Percentiles rank a stretch among this genome's conserved stretches.
Evolutionary conservation across 35 echinoderm and acorn worm genomes (phyloP).

Genomic region (Holothuria glaberrima): DNA sequence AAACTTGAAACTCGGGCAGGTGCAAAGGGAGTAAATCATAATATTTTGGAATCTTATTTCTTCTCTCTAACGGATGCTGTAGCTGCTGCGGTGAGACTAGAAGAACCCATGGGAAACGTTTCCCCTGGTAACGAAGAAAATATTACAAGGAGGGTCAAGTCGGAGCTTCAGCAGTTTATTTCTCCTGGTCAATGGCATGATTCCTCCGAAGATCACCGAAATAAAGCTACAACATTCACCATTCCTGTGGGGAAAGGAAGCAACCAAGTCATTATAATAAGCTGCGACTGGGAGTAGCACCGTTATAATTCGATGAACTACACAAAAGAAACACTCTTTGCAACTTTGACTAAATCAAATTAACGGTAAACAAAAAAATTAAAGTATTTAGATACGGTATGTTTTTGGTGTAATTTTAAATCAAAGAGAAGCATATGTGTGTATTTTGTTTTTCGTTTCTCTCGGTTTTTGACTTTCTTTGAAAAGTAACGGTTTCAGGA

Average conservation of each 20-base stretch:
- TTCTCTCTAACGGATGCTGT: conserved; percentile 20
- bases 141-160: not conserved
- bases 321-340: too few species aligned
- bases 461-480: too few species aligned
- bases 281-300: not conserved
- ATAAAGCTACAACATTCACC: not conserved
- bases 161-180: conserved; percentile 5
- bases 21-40: not conserved
- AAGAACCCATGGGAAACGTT: not conserved
- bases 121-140: not conserved
- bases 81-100: not conserved
- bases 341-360: too few species aligned
- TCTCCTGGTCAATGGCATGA: not conserved
- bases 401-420: too few species aligned
- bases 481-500: too few species aligned
- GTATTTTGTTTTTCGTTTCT: too few species aligned
- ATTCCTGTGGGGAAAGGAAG: conserved; percentile 5
- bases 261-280: conserved; percentile 10
- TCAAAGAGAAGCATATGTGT: too few species aligned
- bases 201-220: not conserved
- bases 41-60: not conserved
- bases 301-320: too few species aligned
- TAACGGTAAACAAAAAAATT: too few species aligned
- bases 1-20: conserved; percentile 31
- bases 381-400: too few species aligned